Base-by-base conservation (phyloP, 2,113 vertebrate species). In the Notothenia rossii region DNA sequence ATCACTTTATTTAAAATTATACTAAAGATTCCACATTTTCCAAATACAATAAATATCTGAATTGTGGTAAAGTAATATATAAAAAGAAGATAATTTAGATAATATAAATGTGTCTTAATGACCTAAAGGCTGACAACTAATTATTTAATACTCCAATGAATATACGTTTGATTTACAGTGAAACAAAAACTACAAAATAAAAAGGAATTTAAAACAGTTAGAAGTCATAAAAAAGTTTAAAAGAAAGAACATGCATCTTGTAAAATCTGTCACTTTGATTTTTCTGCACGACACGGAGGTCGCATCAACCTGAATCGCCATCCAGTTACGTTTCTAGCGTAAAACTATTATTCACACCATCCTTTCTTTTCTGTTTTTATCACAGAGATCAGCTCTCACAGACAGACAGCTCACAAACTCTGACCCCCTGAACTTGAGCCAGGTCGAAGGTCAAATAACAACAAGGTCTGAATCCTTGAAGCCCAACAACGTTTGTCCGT, bases 371-470 rank as follows among this genome's bases (percentile, higher is more conserved):
- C 29, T 29, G 29, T 29, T 29, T 29, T 29, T 29, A 29, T 29
- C 29, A 29, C 3, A 29, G 29, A 29, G 7, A 5, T 77, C 46
- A 22, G 29, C 72, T 20, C 49, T 43, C 18, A 20, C 12, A 29
- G n/a, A 49, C 77, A 55, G 43, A 65, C 65, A 63, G 72, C 79
- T 77, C 65, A 58, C 43, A 58, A 46, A 17, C 59, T 46, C 33
- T 75, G 85, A 94, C 90, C 88, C 69, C 71, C 40, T 92, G 86
- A 92, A 88, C 88, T 89, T 58, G 59, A 84, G 65, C 25, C 54
- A 59, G 84, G 79, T 84, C 80, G 54, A 83, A 89, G 83, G 84
- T 88, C 83, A 89, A 81, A 82, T 73, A 74, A 74, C 83, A 74
- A 74, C 83, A 69, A 66, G 11, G 43, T 80, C 78, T 89, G 75